Evolutionary conservation across 2,888 invertebrate genomes (phyloP), one percentile per base, ranked within the genome.

Genomic region (Diploptera punctata): DNA sequence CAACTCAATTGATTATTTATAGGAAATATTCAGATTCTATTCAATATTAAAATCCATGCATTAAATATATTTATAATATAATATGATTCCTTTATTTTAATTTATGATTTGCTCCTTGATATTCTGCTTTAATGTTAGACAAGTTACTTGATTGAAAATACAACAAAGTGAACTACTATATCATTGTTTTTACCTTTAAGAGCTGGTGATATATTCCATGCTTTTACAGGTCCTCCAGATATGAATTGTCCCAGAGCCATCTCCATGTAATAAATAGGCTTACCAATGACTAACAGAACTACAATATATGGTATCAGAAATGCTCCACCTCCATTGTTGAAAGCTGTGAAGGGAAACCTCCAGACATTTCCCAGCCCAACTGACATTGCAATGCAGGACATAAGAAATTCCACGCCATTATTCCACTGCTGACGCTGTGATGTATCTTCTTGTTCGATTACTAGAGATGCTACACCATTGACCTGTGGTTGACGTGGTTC

Each of bases 231-330:
- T 70, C 95, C 94, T 78, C 89, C 88, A 71, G 92, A 91, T 71
- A 91, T 90, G 80, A 95, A 96, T 81, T 96, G 95, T 13, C 95
- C 95, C 10, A 95, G 81, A 1, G 89, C 85, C 84, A 93, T 91
- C 83, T 96, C 95, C 80, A 96, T 84, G 80, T 93, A 94, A 81
- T 95, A 95, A 84, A 95, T 88, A 0, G 93, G 94, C 77, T 92
- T 89, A 65, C 93, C 93, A 73, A 91, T 87, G 57, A 91, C 78
- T 21, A 89, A 80, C 24, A 91, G 81, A 1, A 90, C 87, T 52
- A 90, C 85, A 31, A 91, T 80, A 77, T 91, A 91, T 0, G 91
- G 90, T 74, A 90, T 89, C 26, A 90, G 81, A 77, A 90, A 90
- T 0, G 90, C 90, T 5, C 90, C 90, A 1, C 90, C 90, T 0